Base-by-base conservation (phyloP, 2,888 invertebrate genomes). In the Neoitamus cyanurus region DNA sequence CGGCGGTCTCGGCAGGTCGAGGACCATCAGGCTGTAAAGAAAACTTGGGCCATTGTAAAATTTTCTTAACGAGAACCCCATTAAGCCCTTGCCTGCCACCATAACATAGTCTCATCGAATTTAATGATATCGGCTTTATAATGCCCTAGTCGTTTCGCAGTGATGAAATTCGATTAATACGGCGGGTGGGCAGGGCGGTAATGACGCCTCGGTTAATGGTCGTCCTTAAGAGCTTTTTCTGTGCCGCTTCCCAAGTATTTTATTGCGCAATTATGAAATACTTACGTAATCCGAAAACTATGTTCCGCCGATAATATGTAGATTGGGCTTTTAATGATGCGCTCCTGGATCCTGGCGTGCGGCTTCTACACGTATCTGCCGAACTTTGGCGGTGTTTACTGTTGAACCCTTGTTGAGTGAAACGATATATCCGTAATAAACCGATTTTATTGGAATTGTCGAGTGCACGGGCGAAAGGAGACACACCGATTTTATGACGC, bases 21-120 rank as follows among this genome's bases (percentile, higher is more conserved):
- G 75, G 42, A 28, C 42, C 75, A 75, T 75, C 75, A 42, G 42
- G 42, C 28, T 75, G 75, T 75, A 75, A 75, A 75, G 75, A 75
- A 75, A 75, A 75, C 75, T 42, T 75, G 42, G 75, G 42, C 75
- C 37, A 34, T 42, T 75, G 75, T 75, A 75, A 42, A 75, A 75
- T 75, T 37, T 75, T 25, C 42, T 75, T 75, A 75, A 75, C 75
- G 75, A 75, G 75, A 20, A 46, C 37, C 37, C 75, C 42, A 75
- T 75, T 75, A 75, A 75, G 75, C 75, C 42, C 42, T 75, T 75
- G 42, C 37, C 34, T 34, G 34, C 75, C 75, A 75, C 42, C 25
- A 75, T 75, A 75, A 75, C 75, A 75, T 25, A 75, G 75, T 75
- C 75, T 75, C 75, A 75, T 75, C 75, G 75, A 75, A 75, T 75